These are phyloP conservation scores for Brachionus rubens DNA, from an alignment of 1,140 invertebrate species.

Conservation along the genomic window DNA sequence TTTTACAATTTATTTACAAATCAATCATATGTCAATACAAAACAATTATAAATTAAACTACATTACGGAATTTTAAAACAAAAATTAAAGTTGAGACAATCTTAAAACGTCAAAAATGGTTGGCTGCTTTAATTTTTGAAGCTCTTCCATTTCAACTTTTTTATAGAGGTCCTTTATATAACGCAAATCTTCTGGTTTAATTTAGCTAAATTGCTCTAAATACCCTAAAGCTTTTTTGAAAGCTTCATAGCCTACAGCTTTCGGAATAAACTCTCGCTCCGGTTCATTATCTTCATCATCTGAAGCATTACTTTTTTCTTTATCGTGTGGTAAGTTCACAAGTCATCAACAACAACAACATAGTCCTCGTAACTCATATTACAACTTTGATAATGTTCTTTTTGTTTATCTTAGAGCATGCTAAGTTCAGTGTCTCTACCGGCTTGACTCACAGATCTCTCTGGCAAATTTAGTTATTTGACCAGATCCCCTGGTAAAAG, in stretches of 20 bases:
- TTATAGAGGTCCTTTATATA: not conserved
- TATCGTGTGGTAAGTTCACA: too few relatives aligned
- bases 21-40: not conserved
- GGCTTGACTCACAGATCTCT: too few relatives aligned
- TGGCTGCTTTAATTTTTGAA: slow-evolving; percentile 17
- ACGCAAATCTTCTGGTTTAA: slow-evolving; percentile 3
- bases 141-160: not conserved
- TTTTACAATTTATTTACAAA: not conserved
- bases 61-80: not conserved
- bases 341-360: too few relatives aligned
- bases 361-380: too few relatives aligned
- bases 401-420: too few relatives aligned
- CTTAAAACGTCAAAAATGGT: not conserved
- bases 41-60: slow-evolving; percentile 8
- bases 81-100: slow-evolving; percentile 3
- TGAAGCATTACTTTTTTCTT: not conserved
- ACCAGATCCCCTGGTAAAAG: too few relatives aligned
- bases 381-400: too few relatives aligned
- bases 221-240: not conserved
- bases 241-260: not conserved
- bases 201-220: not conserved
- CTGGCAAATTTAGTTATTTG: too few relatives aligned
- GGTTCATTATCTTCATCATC: slow-evolving; percentile 7
- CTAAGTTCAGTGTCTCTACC: too few relatives aligned
- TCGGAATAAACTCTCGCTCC: not conserved